These are phyloP conservation scores for Tylochromis polylepis DNA, from an alignment of 2,113 vertebrate genomes.

Conservation along the genomic window DNA sequence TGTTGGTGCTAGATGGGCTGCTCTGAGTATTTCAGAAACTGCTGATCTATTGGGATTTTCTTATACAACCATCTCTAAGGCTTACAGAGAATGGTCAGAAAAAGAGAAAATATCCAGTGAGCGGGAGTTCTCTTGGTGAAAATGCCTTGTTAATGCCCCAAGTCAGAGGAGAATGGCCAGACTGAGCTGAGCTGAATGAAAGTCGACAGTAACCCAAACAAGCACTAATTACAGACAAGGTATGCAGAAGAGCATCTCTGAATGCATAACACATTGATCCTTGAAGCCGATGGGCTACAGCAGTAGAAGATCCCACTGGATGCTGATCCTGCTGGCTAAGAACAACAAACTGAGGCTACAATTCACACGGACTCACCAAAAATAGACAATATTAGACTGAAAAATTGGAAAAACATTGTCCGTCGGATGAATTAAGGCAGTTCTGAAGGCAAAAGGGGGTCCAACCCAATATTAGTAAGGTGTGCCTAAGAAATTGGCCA, in stretches of 20 bases:
- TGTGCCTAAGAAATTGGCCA: neutral
- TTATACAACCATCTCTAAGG: neutral
- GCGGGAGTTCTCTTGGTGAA: accelerated
- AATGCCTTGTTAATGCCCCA: neutral
- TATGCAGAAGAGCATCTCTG: neutral
- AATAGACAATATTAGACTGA: neutral
- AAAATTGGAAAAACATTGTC: neutral
- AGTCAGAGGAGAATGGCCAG: neutral
- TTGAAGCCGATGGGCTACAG: neutral
- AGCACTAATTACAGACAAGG: neutral
- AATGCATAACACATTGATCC: neutral
- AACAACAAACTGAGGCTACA: neutral
- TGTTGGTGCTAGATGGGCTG: neutral
- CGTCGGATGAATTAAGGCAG: too few relatives aligned
- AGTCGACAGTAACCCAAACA: neutral
- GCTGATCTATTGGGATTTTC: neutral
- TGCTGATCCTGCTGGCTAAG: neutral
- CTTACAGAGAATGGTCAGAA: neutral
- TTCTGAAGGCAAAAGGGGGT: too few relatives aligned
- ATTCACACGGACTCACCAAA: neutral
- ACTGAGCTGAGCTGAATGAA: neutral
- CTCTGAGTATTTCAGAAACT: neutral
- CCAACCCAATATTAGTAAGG: neutral
- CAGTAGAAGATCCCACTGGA: neutral
- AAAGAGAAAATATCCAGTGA: neutral